Evolutionary conservation across 1,140 invertebrate genomes (phyloP), one percentile per base, ranked within the genome.

Genomic region (Drosophila carrolli): DNA sequence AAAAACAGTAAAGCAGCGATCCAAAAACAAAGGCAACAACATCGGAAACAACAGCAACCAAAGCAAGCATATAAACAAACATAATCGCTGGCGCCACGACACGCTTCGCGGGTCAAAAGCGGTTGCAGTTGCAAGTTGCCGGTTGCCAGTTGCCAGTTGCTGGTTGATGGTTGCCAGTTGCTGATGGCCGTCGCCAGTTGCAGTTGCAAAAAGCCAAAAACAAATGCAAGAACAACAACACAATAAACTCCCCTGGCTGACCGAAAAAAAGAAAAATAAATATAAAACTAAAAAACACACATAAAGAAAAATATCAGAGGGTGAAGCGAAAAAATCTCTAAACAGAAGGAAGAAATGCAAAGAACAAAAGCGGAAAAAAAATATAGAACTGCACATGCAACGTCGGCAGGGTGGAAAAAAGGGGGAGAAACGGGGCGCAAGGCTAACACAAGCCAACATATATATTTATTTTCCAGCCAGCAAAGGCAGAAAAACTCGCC

Each of bases 31-130:
- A 14, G 65, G 35, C 14, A 58, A 53, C 47, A 72, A 58, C 47
- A 81, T 57, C 46, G 59, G 44, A 78, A 75, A 47, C 60, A 76
- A 67, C 54, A 75, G 71, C 71, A 74, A 73, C 56, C 65, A 77
- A 77, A 81, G 79, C 79, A 62, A 54, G 75, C 83, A 89, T 85
- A 86, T 85, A 90, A 84, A 78, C 85, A 89, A 89, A 89, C 85
- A 89, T 89, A 89, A 89, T 89, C 84, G 85, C 74, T 89, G 84
- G 84, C 84, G 84, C 84, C 84, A 89, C 84, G 84, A 89, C 84
- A 89, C 84, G 84, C 84, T 89, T 89, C 84, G 84, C 67, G 77
- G 84, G 84, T 89, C 84, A 89, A 89, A 89, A 90, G 84, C 84
- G 77, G 81, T 81, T 81, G 84, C 83, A 88, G 75, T 86, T 82